phyloP scores from a whole-genome alignment of 2,797 vertebrate species.

The Scleropages formosus region DNA sequence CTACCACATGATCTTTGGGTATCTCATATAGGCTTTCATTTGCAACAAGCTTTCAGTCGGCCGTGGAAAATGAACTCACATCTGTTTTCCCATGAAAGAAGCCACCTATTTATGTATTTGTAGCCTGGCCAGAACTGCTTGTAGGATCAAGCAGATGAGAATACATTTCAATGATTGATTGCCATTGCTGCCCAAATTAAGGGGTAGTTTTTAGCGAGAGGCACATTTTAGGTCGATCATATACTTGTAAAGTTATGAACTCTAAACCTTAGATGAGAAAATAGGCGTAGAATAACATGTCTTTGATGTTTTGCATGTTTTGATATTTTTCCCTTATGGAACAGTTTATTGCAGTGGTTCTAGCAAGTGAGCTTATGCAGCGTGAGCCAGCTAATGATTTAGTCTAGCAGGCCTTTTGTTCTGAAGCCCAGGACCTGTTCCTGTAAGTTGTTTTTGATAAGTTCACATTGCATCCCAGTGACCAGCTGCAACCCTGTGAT shows the following conservation, averaged over 20 bases:
- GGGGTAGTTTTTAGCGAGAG: conserved; percentile 23
- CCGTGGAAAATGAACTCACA: conserved; percentile 55
- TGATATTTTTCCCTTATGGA: conserved; percentile 19
- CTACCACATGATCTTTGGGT: conserved; percentile 55
- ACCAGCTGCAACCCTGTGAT: background rate
- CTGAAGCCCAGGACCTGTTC: conserved; percentile 6
- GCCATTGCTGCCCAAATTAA: conserved; percentile 10
- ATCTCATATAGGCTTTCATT: conserved; percentile 23
- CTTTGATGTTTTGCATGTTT: conserved; percentile 15
- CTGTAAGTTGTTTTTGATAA: conserved; percentile 9
- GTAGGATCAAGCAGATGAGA: conserved; percentile 42
- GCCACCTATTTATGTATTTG: conserved; percentile 44
- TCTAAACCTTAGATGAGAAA: background rate
- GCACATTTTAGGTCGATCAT: conserved; percentile 22
- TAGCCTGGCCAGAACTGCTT: conserved; percentile 41
- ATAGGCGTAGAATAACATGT: background rate
- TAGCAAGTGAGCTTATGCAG: background rate
- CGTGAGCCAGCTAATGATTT: background rate
- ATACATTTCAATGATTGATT: conserved; percentile 39
- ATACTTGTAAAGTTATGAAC: conserved; percentile 27
- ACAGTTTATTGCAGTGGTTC: background rate
- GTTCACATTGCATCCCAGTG: background rate
- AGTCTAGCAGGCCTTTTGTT: background rate
- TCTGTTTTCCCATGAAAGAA: conserved; percentile 56
- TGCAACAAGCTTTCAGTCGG: conserved; percentile 40